These are phyloP conservation scores for Aptenodytes forsteri DNA, from an alignment of 2,113 vertebrate genomes.

Conservation along the genomic window DNA sequence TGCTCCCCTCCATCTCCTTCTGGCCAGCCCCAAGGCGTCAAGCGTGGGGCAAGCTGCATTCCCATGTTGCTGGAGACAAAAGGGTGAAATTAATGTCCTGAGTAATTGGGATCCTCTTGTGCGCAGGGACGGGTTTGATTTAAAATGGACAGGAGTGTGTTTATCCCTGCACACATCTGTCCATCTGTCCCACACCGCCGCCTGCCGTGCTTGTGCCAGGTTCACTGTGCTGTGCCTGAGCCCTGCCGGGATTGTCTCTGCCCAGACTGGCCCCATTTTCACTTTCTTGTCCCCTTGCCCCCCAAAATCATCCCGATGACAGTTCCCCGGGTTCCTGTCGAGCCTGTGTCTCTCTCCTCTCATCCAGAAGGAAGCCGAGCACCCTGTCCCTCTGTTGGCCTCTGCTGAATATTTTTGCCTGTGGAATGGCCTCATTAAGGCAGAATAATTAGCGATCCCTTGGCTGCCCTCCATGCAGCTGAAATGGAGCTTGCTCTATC, in stretches of 20 bases:
- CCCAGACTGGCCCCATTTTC: background rate
- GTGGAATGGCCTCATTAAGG: conserved; percentile 48
- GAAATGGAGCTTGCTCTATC: background rate
- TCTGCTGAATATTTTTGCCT: background rate
- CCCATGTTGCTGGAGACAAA: background rate
- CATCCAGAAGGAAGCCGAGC: background rate
- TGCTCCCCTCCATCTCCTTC: background rate
- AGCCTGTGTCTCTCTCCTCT: conserved; percentile 9
- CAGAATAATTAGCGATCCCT: conserved; percentile 41
- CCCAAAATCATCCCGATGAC: background rate
- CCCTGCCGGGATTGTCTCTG: background rate
- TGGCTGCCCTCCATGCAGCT: conserved; percentile 42
- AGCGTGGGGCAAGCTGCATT: background rate
- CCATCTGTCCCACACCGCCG: rapidly evolving
- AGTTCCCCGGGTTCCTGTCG: rapidly evolving
- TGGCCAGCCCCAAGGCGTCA: rapidly evolving
- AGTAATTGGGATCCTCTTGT: background rate
- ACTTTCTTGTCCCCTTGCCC: background rate
- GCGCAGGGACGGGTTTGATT: background rate
- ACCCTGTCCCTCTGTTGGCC: background rate
- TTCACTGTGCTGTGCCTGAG: rapidly evolving
- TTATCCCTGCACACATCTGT: background rate
- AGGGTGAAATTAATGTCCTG: background rate
- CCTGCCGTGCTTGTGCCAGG: rapidly evolving
- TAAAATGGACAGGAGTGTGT: rapidly evolving